Percentiles rank a stretch among this genome's conserved stretches.
phyloP scores from a whole-genome alignment of 2,888 invertebrate genomes.

The Heliconius ismenius region DNA sequence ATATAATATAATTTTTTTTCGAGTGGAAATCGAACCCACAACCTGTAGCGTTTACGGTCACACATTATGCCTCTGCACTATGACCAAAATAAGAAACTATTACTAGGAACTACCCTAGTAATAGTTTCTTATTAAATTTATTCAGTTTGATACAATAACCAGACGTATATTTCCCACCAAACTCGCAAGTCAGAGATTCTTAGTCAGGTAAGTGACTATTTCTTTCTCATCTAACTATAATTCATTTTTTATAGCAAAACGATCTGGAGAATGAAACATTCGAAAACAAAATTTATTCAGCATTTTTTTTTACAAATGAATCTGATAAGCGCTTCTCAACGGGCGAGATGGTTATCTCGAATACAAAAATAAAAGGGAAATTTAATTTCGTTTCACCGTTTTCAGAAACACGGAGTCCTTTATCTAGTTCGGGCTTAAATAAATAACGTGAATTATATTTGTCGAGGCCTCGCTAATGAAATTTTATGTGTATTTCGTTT shows the following conservation, averaged over 20 bases:
- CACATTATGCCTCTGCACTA: background rate
- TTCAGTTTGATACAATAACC: slow-evolving; percentile 16
- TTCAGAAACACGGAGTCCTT: slow-evolving; percentile 6
- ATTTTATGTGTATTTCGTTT: slow-evolving; percentile 8
- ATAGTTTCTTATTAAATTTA: background rate
- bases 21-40: background rate
- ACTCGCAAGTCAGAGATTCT: slow-evolving; percentile 53
- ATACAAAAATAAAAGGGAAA: slow-evolving; percentile 34
- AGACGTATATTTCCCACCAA: slow-evolving; percentile 44
- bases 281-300: slow-evolving; percentile 42
- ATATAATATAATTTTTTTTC: background rate
- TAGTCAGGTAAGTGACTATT: slow-evolving; percentile 55
- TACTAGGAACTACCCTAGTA: no score
- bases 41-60: background rate
- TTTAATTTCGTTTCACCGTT: slow-evolving; percentile 26
- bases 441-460: slow-evolving; percentile 30
- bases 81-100: no score
- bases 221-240: slow-evolving; percentile 53
- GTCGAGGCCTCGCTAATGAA: slow-evolving; percentile 14
- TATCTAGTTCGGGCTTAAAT: slow-evolving; percentile 26
- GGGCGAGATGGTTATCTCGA: slow-evolving; percentile 32
- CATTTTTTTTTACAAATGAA: slow-evolving; percentile 35
- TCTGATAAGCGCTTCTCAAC: slow-evolving; percentile 36
- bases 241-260: slow-evolving; percentile 52
- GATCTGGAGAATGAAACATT: slow-evolving; percentile 33